Conservation (phyloP, 2,797 vertebrate genomes). For the Eulemur mongoz region DNA sequence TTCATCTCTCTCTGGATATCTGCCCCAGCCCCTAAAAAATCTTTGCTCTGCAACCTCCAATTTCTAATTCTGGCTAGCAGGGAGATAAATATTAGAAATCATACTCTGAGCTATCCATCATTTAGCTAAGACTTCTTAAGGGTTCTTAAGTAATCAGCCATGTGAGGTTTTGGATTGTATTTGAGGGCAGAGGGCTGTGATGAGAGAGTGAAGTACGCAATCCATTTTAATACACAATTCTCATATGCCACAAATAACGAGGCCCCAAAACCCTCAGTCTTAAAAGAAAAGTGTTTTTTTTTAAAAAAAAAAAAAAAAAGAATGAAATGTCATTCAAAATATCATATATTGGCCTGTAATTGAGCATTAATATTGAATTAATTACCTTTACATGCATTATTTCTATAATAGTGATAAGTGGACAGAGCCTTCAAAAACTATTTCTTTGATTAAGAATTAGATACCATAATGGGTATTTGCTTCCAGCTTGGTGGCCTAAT, state of each 20-base stretch:
- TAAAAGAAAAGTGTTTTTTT: not conserved
- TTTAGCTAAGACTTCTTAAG: slow-evolving; percentile 59
- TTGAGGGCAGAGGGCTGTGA: slow-evolving; percentile 29
- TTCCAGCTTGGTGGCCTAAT: not conserved
- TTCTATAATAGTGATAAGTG: not conserved
- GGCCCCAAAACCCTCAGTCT: not conserved
- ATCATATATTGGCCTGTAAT: not conserved
- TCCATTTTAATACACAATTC: slow-evolving; percentile 41
- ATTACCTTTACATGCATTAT: slow-evolving; percentile 8
- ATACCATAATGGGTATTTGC: not conserved
- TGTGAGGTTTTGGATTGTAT: slow-evolving; percentile 53
- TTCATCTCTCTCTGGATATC: not conserved
- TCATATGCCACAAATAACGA: not conserved
- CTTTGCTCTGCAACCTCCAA: not conserved
- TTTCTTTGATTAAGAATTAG: slow-evolving; percentile 53
- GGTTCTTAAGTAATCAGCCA: slow-evolving; percentile 70
- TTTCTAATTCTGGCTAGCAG: slow-evolving; percentile 55
- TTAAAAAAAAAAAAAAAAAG: not conserved
- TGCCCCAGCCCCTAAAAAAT: not conserved
- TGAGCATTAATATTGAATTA: not conserved
- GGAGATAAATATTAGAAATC: slow-evolving; percentile 56
- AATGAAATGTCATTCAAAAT: not conserved
- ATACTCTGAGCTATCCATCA: slow-evolving; percentile 52
- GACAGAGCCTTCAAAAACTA: not conserved
- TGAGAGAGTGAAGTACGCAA: not conserved